A percentile compares a stretch with the other conserved stretches of the same genome.
These are phyloP conservation scores for Ladona fulva DNA, from an alignment of 1,140 invertebrate genomes.

Conservation along the genomic window DNA sequence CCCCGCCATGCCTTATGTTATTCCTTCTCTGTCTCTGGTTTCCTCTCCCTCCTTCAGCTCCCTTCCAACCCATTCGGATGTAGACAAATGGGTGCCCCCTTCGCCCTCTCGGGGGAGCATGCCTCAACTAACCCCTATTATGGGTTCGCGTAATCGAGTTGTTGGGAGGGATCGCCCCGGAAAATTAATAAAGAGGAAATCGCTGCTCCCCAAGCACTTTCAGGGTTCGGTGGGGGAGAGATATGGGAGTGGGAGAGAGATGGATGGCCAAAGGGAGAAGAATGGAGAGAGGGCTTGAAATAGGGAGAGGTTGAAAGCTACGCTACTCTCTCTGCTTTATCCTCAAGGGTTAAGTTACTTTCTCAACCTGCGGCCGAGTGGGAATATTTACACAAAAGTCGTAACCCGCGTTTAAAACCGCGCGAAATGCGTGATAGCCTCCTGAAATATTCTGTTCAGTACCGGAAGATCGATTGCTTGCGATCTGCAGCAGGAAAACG, in stretches of 20 bases:
- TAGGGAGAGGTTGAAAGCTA: neutral
- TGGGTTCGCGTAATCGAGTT: neutral
- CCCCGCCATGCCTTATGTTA: no score
- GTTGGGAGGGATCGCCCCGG: neutral
- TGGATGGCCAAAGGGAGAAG: neutral
- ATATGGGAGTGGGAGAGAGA: neutral
- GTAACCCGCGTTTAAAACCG: no score
- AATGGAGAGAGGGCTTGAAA: neutral
- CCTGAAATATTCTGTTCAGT: no score
- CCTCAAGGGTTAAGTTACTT: no score
- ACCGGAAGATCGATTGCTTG: no score
- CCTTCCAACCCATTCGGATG: neutral
- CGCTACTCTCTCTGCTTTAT: no score
- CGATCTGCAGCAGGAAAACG: no score
- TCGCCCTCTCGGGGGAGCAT: neutral
- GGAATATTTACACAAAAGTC: no score
- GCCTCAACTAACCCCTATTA: conserved; percentile 8
- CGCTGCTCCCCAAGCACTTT: neutral
- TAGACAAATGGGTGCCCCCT: neutral
- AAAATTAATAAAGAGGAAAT: conserved; percentile 11
- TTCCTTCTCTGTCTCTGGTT: no score
- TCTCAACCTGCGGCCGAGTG: no score
- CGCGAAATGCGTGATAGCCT: no score
- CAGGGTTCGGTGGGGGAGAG: neutral
- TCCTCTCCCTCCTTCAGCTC: no score